Base-by-base conservation (phyloP, 53 echinoderm and acorn worm genomes). In the Crossaster papposus region DNA sequence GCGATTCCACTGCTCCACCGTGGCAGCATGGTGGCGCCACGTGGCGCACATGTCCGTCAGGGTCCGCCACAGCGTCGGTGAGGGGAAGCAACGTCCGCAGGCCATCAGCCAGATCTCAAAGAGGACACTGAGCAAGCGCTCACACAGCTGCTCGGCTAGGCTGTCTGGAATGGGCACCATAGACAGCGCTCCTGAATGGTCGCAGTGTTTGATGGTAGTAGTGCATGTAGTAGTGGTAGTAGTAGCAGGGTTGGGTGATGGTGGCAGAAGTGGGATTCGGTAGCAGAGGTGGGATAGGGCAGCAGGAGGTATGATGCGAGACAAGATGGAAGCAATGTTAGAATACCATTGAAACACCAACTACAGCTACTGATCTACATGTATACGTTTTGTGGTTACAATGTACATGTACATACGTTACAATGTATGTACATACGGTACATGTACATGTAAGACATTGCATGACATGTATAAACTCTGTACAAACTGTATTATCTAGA, bases 61-160 rank as follows among this genome's bases (percentile, higher is more conserved):
- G 4, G 99, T 99, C 55, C 94, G 88, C 99, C 99, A 99, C 63
- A 96, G 90, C 0, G 95, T 94, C 14, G 99, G 99, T 8, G 99
- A 96, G 17, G 99, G 99, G 68, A 97, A 99, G 76, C 99, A 96
- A 33, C 96, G 94, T 30, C 94, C 92, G 62, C 95, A 99, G 3
- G 99, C 96, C 91, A 99, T 77, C 28, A 99, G 92, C 99, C 99
- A 99, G 55, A 99, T 92, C 81, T 99, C 99, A 93, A 99, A 99
- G 79, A 99, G 87, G n/a, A 99, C 99, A 76, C 96, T 96, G 12
- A 99, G 96, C 15, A 99, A 76, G 20, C 99, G 94, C 79, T 99
- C 96, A 85, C 99, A 99, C 30, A 99, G 92, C 78, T 99, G 96
- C 72, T 99, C 96, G 0, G 99, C 96, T 15, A 99, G 87, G 79